Conservation (phyloP, 2,113 vertebrate genomes). For the Elephantulus edwardii region DNA sequence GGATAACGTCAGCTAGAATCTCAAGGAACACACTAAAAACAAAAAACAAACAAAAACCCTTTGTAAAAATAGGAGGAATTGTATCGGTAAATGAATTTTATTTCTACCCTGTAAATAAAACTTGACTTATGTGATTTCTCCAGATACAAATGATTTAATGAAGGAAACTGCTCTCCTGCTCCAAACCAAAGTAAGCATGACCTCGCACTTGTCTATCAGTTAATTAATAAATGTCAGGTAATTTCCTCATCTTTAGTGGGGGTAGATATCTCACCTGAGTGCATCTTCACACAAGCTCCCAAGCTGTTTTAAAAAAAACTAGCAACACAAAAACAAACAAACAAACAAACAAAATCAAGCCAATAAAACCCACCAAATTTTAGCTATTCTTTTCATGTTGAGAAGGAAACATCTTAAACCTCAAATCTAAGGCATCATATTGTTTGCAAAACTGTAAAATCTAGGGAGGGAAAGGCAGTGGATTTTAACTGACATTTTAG, state of each 20-base stretch:
- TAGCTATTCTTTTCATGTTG: background rate
- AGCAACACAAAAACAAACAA: no score
- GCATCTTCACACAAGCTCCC: background rate
- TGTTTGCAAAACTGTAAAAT: slow-evolving; percentile 3
- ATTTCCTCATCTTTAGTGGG: background rate
- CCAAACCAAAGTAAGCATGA: background rate
- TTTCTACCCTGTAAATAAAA: background rate
- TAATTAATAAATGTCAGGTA: background rate
- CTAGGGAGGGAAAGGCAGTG: background rate
- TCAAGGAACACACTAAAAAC: background rate
- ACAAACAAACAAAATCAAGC: no score
- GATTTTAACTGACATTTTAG: slow-evolving; percentile 25
- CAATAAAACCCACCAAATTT: background rate
- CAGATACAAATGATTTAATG: background rate
- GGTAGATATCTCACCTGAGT: background rate
- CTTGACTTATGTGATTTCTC: background rate
- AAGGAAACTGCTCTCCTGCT: background rate
- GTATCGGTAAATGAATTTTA: background rate
- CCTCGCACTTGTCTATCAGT: background rate
- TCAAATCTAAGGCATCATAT: background rate
- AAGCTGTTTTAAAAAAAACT: no score
- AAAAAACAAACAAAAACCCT: background rate
- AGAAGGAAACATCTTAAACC: background rate
- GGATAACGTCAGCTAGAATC: background rate
- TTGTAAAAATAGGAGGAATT: background rate